Evolutionary conservation across 2,113 vertebrate species (phyloP).

Genomic region (Ancistrus triradiatus): DNA sequence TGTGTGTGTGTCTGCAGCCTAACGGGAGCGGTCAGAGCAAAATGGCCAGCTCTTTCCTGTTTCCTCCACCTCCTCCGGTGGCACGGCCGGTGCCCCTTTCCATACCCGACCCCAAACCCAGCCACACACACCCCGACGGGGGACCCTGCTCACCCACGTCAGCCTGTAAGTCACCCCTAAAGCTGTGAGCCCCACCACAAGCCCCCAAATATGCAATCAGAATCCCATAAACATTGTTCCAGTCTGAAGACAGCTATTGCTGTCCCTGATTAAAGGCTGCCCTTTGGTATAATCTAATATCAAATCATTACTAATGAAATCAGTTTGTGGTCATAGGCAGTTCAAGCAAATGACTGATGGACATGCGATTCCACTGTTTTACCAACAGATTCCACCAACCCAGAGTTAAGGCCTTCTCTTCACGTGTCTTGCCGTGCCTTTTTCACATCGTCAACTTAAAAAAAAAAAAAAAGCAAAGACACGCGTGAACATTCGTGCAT

Average conservation of each 20-base stretch:
- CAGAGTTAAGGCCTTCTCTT: too few relatives aligned
- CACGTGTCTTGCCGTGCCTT: too few relatives aligned
- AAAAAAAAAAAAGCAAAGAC: too few relatives aligned
- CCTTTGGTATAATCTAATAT: too few relatives aligned
- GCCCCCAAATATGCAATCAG: slow-evolving; percentile 46
- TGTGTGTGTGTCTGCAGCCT: slow-evolving; percentile 70
- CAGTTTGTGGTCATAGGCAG: too few relatives aligned
- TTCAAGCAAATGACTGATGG: too few relatives aligned
- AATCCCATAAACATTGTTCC: slow-evolving; percentile 50
- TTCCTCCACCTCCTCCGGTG: slow-evolving; percentile 78
- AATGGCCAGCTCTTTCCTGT: slow-evolving; percentile 79
- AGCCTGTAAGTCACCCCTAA: slow-evolving; percentile 74
- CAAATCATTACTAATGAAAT: too few relatives aligned
- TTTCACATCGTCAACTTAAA: too few relatives aligned
- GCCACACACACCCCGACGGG: slow-evolving; percentile 77
- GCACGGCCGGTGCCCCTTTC: slow-evolving; percentile 81
- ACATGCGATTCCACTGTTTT: too few relatives aligned
- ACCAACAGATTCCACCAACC: too few relatives aligned
- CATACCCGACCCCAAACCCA: slow-evolving; percentile 80
- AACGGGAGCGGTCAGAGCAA: slow-evolving; percentile 79
- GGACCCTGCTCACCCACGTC: slow-evolving; percentile 75
- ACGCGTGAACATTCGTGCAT: too few relatives aligned
- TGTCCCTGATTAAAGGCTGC: too few relatives aligned
- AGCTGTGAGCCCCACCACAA: slow-evolving; percentile 38
- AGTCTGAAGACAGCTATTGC: slow-evolving; percentile 19